Base-by-base conservation (phyloP, 2,113 vertebrate species). In the Etheostoma spectabile region DNA sequence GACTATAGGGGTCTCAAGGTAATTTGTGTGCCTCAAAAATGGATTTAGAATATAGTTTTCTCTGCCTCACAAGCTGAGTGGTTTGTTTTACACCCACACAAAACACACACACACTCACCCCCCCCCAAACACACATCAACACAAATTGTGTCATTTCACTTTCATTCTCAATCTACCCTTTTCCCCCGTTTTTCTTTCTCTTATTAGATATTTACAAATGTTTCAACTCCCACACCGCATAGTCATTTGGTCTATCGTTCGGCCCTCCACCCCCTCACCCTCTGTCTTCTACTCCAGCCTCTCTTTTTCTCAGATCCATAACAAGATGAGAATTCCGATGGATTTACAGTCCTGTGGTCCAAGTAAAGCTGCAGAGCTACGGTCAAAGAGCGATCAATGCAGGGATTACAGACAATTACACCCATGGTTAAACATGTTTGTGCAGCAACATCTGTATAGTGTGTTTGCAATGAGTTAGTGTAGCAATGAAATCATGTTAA, bases 1-100 rank as follows among this genome's bases (percentile, higher is more conserved):
- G 80, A 71, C 77, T 74, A 33, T 13, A 8, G 72, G 65, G 85
- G 63, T 80, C 82, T 81, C 65, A 87, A 88, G 91, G 93, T 93
- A 89, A 91, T 85, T 87, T 80, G 45, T 69, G 62, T 76, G 79
- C 79, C 78, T 85, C 90, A 66, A 74, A 89, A 90, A 92, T 90
- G 86, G 77, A 84, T 88, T 93, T 71, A 77, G 55, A 91, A 91
- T 89, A 77, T 57, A 85, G 86, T 93, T 92, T 88, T 89, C 83
- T 85, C 57, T 61, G 42, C 53, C 83, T 51, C 84, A 81, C 24
- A 45, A 85, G 85, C 78, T 55, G 76, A 22, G 57, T 22, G 61
- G 0, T 86, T 77, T 65, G 52, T 85, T 82, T 81, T 79, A 77
- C 80, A 57, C 63, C 22, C 70, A 77, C 81, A 81, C 71, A 59